Percentiles rank a stretch among this genome's conserved stretches.
Evolutionary conservation across 2,888 invertebrate species (phyloP).

Genomic region (Hyles lineata): DNA sequence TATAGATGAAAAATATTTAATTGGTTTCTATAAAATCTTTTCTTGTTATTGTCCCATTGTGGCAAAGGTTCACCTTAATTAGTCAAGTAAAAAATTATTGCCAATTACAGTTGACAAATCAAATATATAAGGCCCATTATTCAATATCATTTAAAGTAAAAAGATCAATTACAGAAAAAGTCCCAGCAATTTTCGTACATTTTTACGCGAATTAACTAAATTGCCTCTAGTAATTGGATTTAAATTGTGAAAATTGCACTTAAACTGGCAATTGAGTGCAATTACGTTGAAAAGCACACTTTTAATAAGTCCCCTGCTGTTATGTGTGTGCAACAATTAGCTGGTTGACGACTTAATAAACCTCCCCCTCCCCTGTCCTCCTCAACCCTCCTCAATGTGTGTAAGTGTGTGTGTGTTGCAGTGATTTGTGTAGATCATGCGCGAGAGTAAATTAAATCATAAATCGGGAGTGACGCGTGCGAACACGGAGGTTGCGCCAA

Average conservation of each 20-base stretch:
- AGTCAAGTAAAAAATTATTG: too few relatives aligned
- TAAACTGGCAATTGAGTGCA: constrained; percentile 21
- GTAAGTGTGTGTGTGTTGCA: constrained; percentile 2
- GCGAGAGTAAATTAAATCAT: constrained; percentile 50
- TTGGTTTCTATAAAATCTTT: too few relatives aligned
- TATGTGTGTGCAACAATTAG: constrained; percentile 20
- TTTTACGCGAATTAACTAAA: constrained; percentile 5
- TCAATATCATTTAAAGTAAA: too few relatives aligned
- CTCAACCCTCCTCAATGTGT: background rate
- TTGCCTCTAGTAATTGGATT: constrained; percentile 8
- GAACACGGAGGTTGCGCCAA: background rate
- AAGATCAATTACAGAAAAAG: background rate
- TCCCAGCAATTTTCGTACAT: background rate
- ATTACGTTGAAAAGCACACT: constrained; percentile 15
- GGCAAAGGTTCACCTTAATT: too few relatives aligned
- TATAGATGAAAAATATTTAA: too few relatives aligned
- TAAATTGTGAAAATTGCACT: constrained; percentile 17
- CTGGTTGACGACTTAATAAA: constrained; percentile 18
- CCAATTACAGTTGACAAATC: too few relatives aligned
- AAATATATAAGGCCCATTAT: too few relatives aligned
- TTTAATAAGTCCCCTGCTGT: background rate
- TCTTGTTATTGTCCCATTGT: too few relatives aligned
- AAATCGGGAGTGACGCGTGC: constrained; percentile 48
- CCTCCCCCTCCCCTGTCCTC: background rate
- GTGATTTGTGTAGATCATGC: constrained; percentile 22